Percentiles rank a stretch among this genome's conserved stretches.
Evolutionary conservation across 2,113 vertebrate genomes (phyloP).

Genomic region (Coturnix japonica): DNA sequence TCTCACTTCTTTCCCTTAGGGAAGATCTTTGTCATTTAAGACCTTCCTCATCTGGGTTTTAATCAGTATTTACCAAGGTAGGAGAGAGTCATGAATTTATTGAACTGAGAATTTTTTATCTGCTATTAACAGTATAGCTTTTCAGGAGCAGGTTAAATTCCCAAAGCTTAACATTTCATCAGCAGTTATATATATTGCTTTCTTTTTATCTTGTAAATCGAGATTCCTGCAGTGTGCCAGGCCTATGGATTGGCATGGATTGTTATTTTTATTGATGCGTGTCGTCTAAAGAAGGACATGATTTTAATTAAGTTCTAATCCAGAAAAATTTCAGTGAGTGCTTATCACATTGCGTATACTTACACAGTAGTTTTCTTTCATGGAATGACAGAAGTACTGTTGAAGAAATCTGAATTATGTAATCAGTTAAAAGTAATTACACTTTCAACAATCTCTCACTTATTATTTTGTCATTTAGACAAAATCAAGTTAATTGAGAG

Average conservation of each 20-base stretch:
- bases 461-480: not conserved
- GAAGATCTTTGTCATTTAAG: slow-evolving; percentile 93
- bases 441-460: slow-evolving; percentile 46
- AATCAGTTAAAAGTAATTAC: slow-evolving; percentile 69
- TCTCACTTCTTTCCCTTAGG: slow-evolving; percentile 78
- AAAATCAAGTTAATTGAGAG: slow-evolving; percentile 23
- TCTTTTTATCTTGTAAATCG: slow-evolving; percentile 66
- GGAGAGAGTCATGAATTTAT: slow-evolving; percentile 13
- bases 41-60: slow-evolving; percentile 88
- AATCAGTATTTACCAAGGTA: slow-evolving; percentile 88
- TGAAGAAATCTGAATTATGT: slow-evolving; percentile 55
- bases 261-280: slow-evolving; percentile 43
- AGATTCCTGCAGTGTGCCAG: slow-evolving; percentile 61
- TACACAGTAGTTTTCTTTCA: slow-evolving; percentile 61
- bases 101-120: slow-evolving; percentile 30
- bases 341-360: slow-evolving; percentile 66
- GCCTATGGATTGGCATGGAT: not conserved
- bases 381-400: slow-evolving; percentile 26
- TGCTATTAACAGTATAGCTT: slow-evolving; percentile 61
- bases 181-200: slow-evolving; percentile 56
- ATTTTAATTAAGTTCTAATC: slow-evolving; percentile 80
- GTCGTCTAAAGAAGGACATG: slow-evolving; percentile 58
- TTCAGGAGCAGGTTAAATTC: slow-evolving; percentile 67
- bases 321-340: slow-evolving; percentile 62
- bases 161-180: slow-evolving; percentile 62